Evolutionary conservation across 1,140 invertebrate species (phyloP).

Genomic region (Galendromus occidentalis): DNA sequence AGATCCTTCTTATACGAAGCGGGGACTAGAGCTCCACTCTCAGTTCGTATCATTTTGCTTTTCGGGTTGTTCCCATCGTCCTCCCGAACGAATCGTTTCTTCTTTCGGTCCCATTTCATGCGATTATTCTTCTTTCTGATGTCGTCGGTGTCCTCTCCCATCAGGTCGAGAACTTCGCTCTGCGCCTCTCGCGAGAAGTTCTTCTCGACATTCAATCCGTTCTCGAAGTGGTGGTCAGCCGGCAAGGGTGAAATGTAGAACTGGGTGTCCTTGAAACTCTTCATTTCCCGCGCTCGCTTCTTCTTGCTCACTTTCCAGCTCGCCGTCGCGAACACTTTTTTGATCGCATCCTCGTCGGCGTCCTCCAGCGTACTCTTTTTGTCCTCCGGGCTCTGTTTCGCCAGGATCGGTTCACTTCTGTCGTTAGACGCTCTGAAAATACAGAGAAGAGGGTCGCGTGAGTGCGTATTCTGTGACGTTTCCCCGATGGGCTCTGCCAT

Average conservation of each 20-base stretch:
- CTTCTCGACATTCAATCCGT: conserved; percentile 50
- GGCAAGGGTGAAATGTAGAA: conserved; percentile 72
- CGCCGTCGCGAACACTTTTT: conserved; percentile 23
- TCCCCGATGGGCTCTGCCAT: too few species aligned
- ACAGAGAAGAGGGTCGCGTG: not conserved
- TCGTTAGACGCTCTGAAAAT: not conserved
- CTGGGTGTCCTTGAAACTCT: conserved; percentile 38
- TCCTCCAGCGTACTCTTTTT: conserved; percentile 31
- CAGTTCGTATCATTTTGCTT: conserved; percentile 67
- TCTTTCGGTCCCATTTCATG: conserved; percentile 49
- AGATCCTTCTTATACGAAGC: conserved; percentile 76
- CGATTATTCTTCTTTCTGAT: conserved; percentile 35
- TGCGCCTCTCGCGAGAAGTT: conserved; percentile 52
- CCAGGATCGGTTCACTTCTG: too few species aligned
- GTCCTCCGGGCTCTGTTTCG: too few species aligned
- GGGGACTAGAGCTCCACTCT: conserved; percentile 79
- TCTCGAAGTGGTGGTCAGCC: conserved; percentile 63
- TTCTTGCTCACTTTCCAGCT: conserved; percentile 8
- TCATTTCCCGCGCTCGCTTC: conserved; percentile 30
- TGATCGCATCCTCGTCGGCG: conserved; percentile 30
- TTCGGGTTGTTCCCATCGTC: conserved; percentile 40
- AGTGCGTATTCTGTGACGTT: too few species aligned
- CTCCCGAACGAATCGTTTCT: conserved; percentile 65
- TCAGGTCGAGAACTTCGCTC: conserved; percentile 51
- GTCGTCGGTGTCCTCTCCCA: conserved; percentile 48